These are phyloP conservation scores for Orchestes rusci DNA, from an alignment of 2,888 invertebrate species.

Conservation along the genomic window DNA sequence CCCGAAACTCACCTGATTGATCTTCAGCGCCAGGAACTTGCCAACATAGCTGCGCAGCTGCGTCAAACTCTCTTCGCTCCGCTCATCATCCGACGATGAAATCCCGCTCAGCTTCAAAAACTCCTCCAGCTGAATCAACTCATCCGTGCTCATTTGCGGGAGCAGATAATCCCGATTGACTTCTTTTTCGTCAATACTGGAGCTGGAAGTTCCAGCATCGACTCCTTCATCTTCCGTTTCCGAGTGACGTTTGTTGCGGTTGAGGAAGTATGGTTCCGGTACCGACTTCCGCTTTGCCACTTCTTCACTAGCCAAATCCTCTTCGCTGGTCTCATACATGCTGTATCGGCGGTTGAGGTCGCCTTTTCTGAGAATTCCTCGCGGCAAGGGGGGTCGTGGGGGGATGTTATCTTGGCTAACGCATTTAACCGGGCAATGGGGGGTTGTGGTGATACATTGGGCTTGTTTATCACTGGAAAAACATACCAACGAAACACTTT, in stretches of 20 bases:
- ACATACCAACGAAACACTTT: no score
- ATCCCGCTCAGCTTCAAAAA: slow-evolving; percentile 65
- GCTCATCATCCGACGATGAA: slow-evolving; percentile 59
- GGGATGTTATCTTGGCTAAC: slow-evolving; percentile 58
- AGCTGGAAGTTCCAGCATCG: slow-evolving; percentile 46
- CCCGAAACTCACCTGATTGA: slow-evolving; percentile 51
- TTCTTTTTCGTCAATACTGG: slow-evolving; percentile 54
- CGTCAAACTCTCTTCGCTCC: slow-evolving; percentile 57
- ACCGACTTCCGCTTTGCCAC: slow-evolving; percentile 60
- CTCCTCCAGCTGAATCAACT: slow-evolving; percentile 61
- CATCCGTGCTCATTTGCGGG: slow-evolving; percentile 52
- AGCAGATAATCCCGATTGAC: slow-evolving; percentile 32
- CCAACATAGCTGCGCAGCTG: slow-evolving; percentile 64
- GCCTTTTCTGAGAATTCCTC: slow-evolving; percentile 54
- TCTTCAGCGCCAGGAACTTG: slow-evolving; percentile 62
- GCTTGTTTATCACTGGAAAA: slow-evolving; percentile 44
- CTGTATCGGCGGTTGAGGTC: slow-evolving; percentile 54
- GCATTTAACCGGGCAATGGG: slow-evolving; percentile 61
- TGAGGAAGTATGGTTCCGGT: slow-evolving; percentile 60
- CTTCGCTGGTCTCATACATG: slow-evolving; percentile 45
- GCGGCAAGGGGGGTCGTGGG: slow-evolving; percentile 64
- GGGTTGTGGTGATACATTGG: slow-evolving; percentile 41
- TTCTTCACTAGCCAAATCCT: slow-evolving; percentile 16
- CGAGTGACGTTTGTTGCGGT: slow-evolving; percentile 39
- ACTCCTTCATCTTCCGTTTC: slow-evolving; percentile 57